phyloP scores from a whole-genome alignment of 2,888 invertebrate genomes.

The Antheraea assamensis region DNA sequence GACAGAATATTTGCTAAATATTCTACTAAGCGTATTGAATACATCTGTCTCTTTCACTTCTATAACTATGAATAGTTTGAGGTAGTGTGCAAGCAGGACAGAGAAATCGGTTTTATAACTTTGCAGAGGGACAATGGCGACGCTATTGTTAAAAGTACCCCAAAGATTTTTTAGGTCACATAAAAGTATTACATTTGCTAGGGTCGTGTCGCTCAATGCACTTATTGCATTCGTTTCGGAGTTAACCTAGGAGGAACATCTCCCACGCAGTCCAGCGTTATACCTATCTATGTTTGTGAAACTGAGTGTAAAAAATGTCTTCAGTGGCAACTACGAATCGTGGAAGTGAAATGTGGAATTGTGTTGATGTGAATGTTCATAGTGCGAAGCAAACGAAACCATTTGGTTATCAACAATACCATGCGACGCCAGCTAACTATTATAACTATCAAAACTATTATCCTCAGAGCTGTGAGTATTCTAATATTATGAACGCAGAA shows the following conservation, averaged over 20 bases:
- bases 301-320: conserved; percentile 51
- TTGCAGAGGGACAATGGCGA: conserved; percentile 76
- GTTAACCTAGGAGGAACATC: conserved; percentile 66
- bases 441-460: conserved; percentile 63
- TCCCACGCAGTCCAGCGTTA: conserved; percentile 69
- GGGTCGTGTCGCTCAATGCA: conserved; percentile 74
- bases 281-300: conserved; percentile 40
- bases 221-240: conserved; percentile 78
- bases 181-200: conserved; percentile 80
- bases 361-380: conserved; percentile 58
- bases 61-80: conserved; percentile 30
- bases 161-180: conserved; percentile 80
- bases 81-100: conserved; percentile 53
- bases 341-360: conserved; percentile 73
- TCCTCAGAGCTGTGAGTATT: conserved; percentile 54
- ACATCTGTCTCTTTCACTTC: conserved; percentile 55
- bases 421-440: conserved; percentile 47
- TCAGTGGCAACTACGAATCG: conserved; percentile 65
- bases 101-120: conserved; percentile 68
- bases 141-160: conserved; percentile 80
- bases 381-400: conserved; percentile 57
- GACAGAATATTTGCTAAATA: conserved; percentile 75
- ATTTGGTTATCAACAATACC: conserved; percentile 56
- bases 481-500: conserved; percentile 46
- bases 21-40: conserved; percentile 55